phyloP scores from a whole-genome alignment of 2,888 invertebrate genomes.

The Ganaspis brasiliensis region DNA sequence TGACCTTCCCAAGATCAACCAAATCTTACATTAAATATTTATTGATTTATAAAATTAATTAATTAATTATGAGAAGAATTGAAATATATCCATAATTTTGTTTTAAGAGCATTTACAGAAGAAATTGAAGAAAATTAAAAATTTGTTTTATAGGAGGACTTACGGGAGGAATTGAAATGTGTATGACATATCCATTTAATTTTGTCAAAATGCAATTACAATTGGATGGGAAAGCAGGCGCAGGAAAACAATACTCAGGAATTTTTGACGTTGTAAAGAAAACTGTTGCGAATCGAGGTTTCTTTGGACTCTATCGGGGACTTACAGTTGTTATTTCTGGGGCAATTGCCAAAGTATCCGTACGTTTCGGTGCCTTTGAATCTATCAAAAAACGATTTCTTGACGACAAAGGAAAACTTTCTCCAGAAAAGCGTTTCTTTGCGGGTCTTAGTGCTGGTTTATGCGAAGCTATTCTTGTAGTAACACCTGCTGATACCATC shows the following conservation, averaged over 20 bases:
- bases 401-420: slow-evolving; percentile 90
- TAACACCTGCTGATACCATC: slow-evolving; percentile 99
- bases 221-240: slow-evolving; percentile 94
- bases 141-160: slow-evolving; percentile 89
- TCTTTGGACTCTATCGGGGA: slow-evolving; percentile 96
- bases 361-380: slow-evolving; percentile 99
- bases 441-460: slow-evolving; percentile 98
- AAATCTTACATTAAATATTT: too few relatives aligned
- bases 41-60: too few relatives aligned
- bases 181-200: slow-evolving; percentile 99
- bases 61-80: too few relatives aligned
- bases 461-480: slow-evolving; percentile 96
- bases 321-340: slow-evolving; percentile 97
- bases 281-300: slow-evolving; percentile 93
- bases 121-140: too few relatives aligned
- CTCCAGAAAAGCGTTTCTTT: slow-evolving; percentile 88
- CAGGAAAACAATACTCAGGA: slow-evolving; percentile 90
- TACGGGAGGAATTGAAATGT: slow-evolving; percentile 99
- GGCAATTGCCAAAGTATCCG: slow-evolving; percentile 99
- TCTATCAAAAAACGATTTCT: slow-evolving; percentile 90
- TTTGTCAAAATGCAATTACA: slow-evolving; percentile 99
- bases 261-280: slow-evolving; percentile 95
- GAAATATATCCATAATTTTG: too few relatives aligned
- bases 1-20: too few relatives aligned
- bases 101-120: too few relatives aligned